Conservation (phyloP, 2,113 vertebrate genomes). For the Oncorhynchus masou region DNA sequence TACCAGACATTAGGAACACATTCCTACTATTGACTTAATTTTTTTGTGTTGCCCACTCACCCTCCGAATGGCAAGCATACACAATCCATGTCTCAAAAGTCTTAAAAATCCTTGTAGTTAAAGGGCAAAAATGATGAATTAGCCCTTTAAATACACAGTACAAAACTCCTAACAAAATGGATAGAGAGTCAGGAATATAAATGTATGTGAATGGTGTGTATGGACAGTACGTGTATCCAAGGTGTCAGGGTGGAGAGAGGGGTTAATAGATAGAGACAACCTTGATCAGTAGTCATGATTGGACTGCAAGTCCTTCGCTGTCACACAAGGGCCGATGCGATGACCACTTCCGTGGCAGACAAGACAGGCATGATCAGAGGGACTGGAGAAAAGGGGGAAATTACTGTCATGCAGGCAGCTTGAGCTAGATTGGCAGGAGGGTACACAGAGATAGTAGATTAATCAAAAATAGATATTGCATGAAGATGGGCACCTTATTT, state of each 20-base stretch:
- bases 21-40: too few relatives aligned
- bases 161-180: too few relatives aligned
- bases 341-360: neutral
- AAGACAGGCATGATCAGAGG: neutral
- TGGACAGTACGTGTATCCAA: neutral
- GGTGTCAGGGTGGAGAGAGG: neutral
- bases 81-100: too few relatives aligned
- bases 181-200: too few relatives aligned
- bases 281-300: neutral
- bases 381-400: neutral
- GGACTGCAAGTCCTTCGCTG: neutral
- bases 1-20: too few relatives aligned
- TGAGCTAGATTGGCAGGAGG: neutral
- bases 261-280: neutral
- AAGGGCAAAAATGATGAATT: too few relatives aligned
- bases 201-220: too few relatives aligned
- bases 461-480: conserved; percentile 53
- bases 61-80: too few relatives aligned
- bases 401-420: neutral
- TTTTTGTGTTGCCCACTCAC: too few relatives aligned
- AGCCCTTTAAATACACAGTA: too few relatives aligned
- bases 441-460: conserved; percentile 29
- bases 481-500: conserved; percentile 46
- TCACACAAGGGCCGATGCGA: neutral
- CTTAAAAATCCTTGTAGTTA: too few relatives aligned